Evolutionary conservation across 2,888 invertebrate species (phyloP), one percentile per base, ranked within the genome.

Genomic region (Phortica okadai): DNA sequence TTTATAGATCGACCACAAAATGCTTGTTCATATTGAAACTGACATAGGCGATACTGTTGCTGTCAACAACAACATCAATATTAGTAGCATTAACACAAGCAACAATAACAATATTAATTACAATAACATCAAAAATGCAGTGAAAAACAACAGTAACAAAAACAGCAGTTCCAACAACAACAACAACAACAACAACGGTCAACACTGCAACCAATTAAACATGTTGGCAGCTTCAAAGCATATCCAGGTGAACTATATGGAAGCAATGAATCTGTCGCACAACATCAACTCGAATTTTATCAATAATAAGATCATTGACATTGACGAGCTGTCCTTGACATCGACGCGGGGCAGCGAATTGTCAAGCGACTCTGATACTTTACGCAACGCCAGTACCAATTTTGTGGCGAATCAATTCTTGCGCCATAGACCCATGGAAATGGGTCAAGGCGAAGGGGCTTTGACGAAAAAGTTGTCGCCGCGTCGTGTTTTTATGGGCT

Each of bases 31-130:
- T n/a, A 86, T 90, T 62, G 90, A 90, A 74, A 80, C 82, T 25
- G 87, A 90, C 74, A 90, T 90, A 58, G 90, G 90, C 3, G 90
- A 90, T 70, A 78, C 83, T 6, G 67, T 77, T 21, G 75, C 78
- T 69, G 77, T 85, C 2, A 79, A 74, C 45, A 73, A 79, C 59
- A n/a, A 58, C 33, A 33, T 10, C 11, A 56, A 74, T n/a, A 58
- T 58, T 50, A 41, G 75, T 72, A n/a, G 42, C 7, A 11, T 5
- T 44, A 67, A 7, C 5, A 10, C 21, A 14, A 70, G 50, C 42
- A 67, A 6, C 16, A 44, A 44, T 0, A n/a, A 41, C 7, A 16
- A 6, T 72, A 33, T 4, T 1, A 64, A 33, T 8, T 5, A 41
- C 78, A 76, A 2, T 76, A 76, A 16, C 56, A n/a, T 56, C 16